Conservation (phyloP, 2,888 invertebrate genomes). For the Agapostemon virescens region DNA sequence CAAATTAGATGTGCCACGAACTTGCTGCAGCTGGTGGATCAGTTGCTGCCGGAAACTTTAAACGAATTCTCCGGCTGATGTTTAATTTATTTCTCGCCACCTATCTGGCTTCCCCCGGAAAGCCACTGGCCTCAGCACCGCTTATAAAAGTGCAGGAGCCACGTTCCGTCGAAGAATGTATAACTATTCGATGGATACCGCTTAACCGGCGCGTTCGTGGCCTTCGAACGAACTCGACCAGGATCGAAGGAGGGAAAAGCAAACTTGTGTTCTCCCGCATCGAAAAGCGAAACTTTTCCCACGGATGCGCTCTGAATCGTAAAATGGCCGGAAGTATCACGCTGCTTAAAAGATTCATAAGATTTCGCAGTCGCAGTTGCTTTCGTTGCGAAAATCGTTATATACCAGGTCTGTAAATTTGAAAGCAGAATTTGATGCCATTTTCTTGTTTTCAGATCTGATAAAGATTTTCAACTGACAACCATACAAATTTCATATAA, state of each 20-base stretch:
- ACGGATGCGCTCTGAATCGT: conserved; percentile 7
- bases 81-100: conserved; percentile 57
- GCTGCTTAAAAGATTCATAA: conserved; percentile 4
- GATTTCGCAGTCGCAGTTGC: background rate
- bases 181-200: conserved; percentile 20
- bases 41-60: conserved; percentile 51
- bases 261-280: conserved; percentile 30
- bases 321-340: background rate
- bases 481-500: no score
- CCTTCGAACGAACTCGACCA: background rate
- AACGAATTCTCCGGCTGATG: conserved; percentile 52
- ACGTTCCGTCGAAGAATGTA: conserved; percentile 10
- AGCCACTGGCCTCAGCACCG: background rate
- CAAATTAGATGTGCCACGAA: conserved; percentile 52
- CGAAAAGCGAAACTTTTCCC: conserved; percentile 28
- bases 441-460: no score
- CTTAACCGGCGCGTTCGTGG: background rate
- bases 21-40: conserved; percentile 47
- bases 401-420: no score
- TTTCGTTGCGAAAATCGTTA: background rate
- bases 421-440: no score
- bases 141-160: background rate
- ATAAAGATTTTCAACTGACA: no score
- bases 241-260: conserved; percentile 22
- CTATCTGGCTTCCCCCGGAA: conserved; percentile 15